phyloP scores from a whole-genome alignment of 2,797 vertebrate species.

The Hyperoplus lanceolatus region DNA sequence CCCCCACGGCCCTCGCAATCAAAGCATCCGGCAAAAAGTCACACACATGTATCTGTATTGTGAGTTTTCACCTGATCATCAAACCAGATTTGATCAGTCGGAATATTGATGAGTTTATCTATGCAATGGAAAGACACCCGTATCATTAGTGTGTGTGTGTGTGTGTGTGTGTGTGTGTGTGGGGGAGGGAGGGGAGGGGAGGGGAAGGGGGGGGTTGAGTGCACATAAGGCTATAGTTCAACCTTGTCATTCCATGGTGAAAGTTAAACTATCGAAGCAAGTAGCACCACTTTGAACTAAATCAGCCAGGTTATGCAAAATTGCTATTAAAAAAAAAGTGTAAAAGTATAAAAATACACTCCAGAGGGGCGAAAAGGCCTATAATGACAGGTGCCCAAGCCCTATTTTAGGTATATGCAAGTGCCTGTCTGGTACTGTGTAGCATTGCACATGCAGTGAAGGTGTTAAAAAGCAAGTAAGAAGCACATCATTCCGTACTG shows the following conservation, averaged over 20 bases:
- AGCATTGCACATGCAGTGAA: too few species aligned
- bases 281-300: neutral
- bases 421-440: too few species aligned
- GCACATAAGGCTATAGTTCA: neutral
- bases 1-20: too few species aligned
- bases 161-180: too few species aligned
- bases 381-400: too few species aligned
- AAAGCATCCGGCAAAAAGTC: neutral
- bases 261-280: neutral
- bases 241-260: neutral
- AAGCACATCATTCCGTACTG: neutral
- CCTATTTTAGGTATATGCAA: too few species aligned
- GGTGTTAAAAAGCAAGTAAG: too few species aligned
- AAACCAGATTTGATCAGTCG: slow-evolving; percentile 50
- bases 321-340: too few species aligned
- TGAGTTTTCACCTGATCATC: slow-evolving; percentile 29
- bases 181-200: too few species aligned
- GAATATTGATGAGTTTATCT: slow-evolving; percentile 43
- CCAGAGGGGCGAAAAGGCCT: too few species aligned
- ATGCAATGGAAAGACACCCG: slow-evolving; percentile 2
- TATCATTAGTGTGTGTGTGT: too few species aligned
- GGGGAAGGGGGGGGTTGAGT: neutral
- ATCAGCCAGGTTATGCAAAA: neutral
- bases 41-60: slow-evolving; percentile 46
- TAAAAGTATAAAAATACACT: too few species aligned